Evolutionary conservation across 30 jellyfish, hydroid and myxozoan genomes (phyloP), one percentile per base, ranked within the genome.

Genomic region (Turritopsis rubra): DNA sequence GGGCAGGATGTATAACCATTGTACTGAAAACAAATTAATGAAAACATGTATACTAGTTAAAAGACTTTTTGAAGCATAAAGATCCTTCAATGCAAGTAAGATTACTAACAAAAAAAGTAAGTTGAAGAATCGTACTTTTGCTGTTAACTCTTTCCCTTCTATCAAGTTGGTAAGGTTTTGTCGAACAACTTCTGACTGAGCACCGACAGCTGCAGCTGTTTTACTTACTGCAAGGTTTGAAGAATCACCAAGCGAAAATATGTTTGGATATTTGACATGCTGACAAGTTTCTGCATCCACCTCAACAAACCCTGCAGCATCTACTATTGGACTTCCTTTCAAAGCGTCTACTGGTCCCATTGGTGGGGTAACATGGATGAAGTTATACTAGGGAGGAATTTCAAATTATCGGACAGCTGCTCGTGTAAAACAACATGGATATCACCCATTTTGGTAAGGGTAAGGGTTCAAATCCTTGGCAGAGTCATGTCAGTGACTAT

Each of bases 361-460:
- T 25, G 98, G 98, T 25, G 98, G 98, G 22, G 98, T 92, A 75
- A 92, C 96, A 78, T 92, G 98, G 52, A 92, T 92, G 95, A 92
- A 88, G 78, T 84, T 93, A 74, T 89, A 92, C 98, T 92, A 41
- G 5, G 60, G 60, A 5, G 9, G 13, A 41, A 41, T 5, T 3
- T 13, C 5, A n/a, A n/a, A n/a, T n/a, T n/a, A n/a, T n/a, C n/a
- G n/a, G n/a, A n/a, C n/a, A n/a, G n/a, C n/a, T n/a, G n/a, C n/a
- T n/a, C n/a, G n/a, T n/a, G n/a, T n/a, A n/a, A n/a, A n/a, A n/a
- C n/a, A n/a, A n/a, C n/a, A n/a, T n/a, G n/a, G n/a, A n/a, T n/a
- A n/a, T n/a, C n/a, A n/a, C n/a, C n/a, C n/a, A n/a, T n/a, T n/a
- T n/a, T n/a, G n/a, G n/a, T n/a, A n/a, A n/a, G n/a, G n/a, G n/a